These are phyloP conservation scores for Drosophila helvetica DNA, from an alignment of 2,888 invertebrate genomes.

Conservation along the genomic window DNA sequence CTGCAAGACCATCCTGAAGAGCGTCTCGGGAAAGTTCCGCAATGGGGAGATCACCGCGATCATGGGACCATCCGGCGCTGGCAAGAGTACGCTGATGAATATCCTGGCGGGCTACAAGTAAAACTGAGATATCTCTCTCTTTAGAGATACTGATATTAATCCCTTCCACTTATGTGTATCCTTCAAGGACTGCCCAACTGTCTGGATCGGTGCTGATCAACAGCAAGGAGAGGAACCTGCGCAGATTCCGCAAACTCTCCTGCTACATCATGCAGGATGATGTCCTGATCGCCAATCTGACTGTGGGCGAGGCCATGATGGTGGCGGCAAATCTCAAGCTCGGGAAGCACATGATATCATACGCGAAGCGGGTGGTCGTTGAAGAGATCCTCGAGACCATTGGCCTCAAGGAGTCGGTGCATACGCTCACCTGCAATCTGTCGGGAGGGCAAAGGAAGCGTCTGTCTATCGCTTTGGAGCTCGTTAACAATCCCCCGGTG, in stretches of 20 bases:
- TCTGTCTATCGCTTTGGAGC: slow-evolving; percentile 94
- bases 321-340: slow-evolving; percentile 96
- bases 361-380: slow-evolving; percentile 91
- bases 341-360: slow-evolving; percentile 89
- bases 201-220: slow-evolving; percentile 94
- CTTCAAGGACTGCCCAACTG: slow-evolving; percentile 91
- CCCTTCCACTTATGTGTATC: not conserved
- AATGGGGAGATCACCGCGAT: slow-evolving; percentile 97
- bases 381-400: slow-evolving; percentile 94
- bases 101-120: slow-evolving; percentile 94
- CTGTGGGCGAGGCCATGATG: slow-evolving; percentile 96
- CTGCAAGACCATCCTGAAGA: slow-evolving; percentile 93
- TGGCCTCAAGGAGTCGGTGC: slow-evolving; percentile 90
- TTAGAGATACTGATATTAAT: not conserved
- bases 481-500: slow-evolving; percentile 97
- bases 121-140: slow-evolving; percentile 78
- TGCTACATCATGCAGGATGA: slow-evolving; percentile 99
- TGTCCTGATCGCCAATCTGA: slow-evolving; percentile 93
- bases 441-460: slow-evolving; percentile 97
- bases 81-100: slow-evolving; percentile 94
- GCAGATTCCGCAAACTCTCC: slow-evolving; percentile 95
- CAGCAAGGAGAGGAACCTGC: slow-evolving; percentile 92
- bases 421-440: slow-evolving; percentile 91
- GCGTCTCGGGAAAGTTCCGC: slow-evolving; percentile 93
- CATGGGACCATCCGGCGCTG: slow-evolving; percentile 95